Evolutionary conservation across 2,113 vertebrate species (phyloP).

Genomic region (Phoenicopterus ruber): DNA sequence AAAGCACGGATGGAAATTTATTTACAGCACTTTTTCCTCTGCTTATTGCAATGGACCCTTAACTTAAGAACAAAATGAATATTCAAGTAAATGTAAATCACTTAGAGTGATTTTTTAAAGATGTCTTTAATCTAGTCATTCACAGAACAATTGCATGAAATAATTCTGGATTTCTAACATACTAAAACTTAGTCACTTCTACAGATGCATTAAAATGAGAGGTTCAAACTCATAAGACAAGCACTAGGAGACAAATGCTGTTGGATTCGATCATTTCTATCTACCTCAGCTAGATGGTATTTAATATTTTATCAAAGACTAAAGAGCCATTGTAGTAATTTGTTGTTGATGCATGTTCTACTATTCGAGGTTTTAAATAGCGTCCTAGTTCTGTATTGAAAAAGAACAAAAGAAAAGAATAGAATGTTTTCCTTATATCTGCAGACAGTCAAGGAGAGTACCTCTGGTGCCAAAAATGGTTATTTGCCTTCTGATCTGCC

Average conservation of each 20-base stretch:
- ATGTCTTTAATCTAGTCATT: not conserved
- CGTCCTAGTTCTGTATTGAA: not conserved
- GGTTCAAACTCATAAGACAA: not conserved
- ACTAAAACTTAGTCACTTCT: not conserved
- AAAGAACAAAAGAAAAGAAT: not conserved
- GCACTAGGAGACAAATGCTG: not conserved
- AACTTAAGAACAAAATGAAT: not conserved
- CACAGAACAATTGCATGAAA: not conserved
- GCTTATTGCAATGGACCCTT: not conserved
- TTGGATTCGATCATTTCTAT: not conserved
- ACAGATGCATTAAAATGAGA: not conserved
- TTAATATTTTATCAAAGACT: conserved; percentile 8
- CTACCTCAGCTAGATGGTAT: not conserved
- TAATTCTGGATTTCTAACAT: not conserved
- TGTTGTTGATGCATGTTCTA: not conserved
- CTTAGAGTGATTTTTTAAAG: not conserved
- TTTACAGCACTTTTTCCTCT: not conserved
- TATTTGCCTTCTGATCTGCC: not conserved
- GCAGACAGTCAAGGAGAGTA: not conserved
- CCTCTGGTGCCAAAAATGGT: not conserved
- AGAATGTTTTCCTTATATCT: not conserved
- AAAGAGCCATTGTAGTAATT: not conserved
- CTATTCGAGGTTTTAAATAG: not conserved
- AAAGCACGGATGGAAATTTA: not conserved
- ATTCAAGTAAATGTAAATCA: not conserved